Base-by-base conservation (phyloP, 2,797 vertebrate species). In the Parotocinclus haroldoi region DNA sequence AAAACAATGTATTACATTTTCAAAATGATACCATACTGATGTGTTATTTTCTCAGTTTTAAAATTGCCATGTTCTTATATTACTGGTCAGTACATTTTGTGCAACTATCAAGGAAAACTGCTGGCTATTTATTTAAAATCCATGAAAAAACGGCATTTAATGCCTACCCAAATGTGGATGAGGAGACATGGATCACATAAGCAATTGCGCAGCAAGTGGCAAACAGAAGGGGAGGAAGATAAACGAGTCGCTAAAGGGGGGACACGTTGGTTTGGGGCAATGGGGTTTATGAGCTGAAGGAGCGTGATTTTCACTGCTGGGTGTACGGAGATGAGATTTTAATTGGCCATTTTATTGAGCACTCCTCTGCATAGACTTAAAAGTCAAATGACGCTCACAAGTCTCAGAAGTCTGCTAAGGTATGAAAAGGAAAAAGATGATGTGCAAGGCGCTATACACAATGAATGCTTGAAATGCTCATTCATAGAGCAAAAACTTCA, bases 341-440 rank as follows among this genome's bases (percentile, higher is more conserved):
- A 76, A 73, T 73, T 76, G 67, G 60, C 7, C n/a, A n/a, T 67
- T 76, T 75, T 77, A 64, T 61, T 54, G 42, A 60, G 46, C 59
- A 27, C 16, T 67, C 50, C 53, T 61, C 55, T 50, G 61, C 27
- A 27, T 27, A 68, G 16, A 27, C 38, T 57, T 63, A 67, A 8
- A 36, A 46, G 9, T 70, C 46, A 58, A 18, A 19, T 42, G 44
- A 10, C 55, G 55, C 12, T 73, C 19, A 44, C 14, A 58, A 53
- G 50, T 45, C 54, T 46, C 5, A 46, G 12, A 46, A 46, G 11
- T 60, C 19, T 36, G 13, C 42, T 18, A 59, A 9, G 45, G 9
- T 10, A 11, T 59, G 18, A 46, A 37, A 12, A 46, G 44, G 7
- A 46, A 36, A 46, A 27, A 46, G 18, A 18, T 13, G 19, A 36